These are phyloP conservation scores for Drosophila mojavensis DNA, from an alignment of 1,140 invertebrate genomes.

Conservation along the genomic window DNA sequence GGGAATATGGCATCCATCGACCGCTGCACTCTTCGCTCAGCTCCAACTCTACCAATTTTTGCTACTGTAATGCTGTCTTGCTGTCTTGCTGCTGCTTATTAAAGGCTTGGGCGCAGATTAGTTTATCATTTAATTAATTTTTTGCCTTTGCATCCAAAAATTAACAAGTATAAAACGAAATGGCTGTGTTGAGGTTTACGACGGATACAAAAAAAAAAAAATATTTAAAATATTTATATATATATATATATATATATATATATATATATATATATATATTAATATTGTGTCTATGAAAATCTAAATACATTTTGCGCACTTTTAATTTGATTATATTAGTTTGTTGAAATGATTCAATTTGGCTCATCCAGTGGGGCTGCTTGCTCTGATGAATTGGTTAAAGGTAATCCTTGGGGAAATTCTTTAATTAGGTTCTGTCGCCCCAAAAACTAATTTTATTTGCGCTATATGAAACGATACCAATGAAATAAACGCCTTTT, in stretches of 20 bases:
- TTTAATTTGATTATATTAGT: constrained; percentile 77
- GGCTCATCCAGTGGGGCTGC: constrained; percentile 8
- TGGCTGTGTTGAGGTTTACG: constrained; percentile 27
- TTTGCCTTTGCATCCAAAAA: constrained; percentile 44
- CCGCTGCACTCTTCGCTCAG: constrained; percentile 10
- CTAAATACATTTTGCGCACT: constrained; percentile 32
- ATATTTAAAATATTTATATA: no score
- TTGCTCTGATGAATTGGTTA: constrained; percentile 20
- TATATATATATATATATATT: no score
- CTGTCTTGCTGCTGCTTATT: constrained; percentile 51
- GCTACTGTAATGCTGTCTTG: constrained; percentile 15
- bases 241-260: no score
- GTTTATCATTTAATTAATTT: constrained; percentile 81
- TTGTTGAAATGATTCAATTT: constrained; percentile 71
- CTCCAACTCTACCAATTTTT: constrained; percentile 47
- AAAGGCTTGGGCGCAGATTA: constrained; percentile 67
- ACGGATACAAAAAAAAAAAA: not conserved
- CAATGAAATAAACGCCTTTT: constrained; percentile 7
- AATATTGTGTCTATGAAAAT: constrained; percentile 23
- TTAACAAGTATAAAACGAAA: constrained; percentile 11
- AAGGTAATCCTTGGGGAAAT: constrained; percentile 59
- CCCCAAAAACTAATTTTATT: not conserved
- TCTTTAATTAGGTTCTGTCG: constrained; percentile 42
- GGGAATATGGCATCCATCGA: constrained; percentile 2
- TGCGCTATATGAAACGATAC: no score